Percentiles rank a stretch among this genome's conserved stretches.
Evolutionary conservation across 2,888 invertebrate species (phyloP).

Genomic region (Monochamus alternatus): DNA sequence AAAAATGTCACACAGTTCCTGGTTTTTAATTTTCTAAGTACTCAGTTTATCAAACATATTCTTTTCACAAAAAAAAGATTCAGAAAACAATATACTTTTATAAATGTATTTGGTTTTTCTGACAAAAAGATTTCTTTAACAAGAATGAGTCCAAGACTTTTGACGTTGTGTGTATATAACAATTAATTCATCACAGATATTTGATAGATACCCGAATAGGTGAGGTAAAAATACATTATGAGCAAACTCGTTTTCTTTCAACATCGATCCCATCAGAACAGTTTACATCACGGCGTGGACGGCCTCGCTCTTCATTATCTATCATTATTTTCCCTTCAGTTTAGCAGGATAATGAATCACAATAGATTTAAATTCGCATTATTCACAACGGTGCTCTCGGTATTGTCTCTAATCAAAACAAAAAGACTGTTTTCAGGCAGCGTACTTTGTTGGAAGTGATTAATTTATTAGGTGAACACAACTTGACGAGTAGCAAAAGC

Average conservation of each 20-base stretch:
- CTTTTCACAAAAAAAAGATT: too few species aligned
- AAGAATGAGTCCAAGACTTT: too few species aligned
- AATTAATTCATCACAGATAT: too few species aligned
- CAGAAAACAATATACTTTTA: too few species aligned
- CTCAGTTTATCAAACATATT: too few species aligned
- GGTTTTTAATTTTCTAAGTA: too few species aligned
- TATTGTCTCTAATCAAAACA: neutral
- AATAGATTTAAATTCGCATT: neutral
- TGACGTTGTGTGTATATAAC: too few species aligned
- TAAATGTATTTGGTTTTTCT: too few species aligned
- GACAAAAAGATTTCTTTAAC: too few species aligned
- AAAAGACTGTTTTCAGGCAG: neutral
- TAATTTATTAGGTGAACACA: neutral
- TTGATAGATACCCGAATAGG: too few species aligned
- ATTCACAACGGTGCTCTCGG: neutral
- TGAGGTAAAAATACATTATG: too few species aligned
- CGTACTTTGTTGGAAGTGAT: neutral
- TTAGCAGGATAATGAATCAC: conserved; percentile 4
- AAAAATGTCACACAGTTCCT: too few species aligned
- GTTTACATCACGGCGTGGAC: neutral
- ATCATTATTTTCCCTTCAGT: neutral
- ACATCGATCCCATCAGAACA: neutral
- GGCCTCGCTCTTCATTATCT: neutral
- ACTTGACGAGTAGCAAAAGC: neutral
- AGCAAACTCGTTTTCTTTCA: neutral